phyloP scores from a whole-genome alignment of 2,113 vertebrate species.

The Corythoichthys haematopterus region DNA sequence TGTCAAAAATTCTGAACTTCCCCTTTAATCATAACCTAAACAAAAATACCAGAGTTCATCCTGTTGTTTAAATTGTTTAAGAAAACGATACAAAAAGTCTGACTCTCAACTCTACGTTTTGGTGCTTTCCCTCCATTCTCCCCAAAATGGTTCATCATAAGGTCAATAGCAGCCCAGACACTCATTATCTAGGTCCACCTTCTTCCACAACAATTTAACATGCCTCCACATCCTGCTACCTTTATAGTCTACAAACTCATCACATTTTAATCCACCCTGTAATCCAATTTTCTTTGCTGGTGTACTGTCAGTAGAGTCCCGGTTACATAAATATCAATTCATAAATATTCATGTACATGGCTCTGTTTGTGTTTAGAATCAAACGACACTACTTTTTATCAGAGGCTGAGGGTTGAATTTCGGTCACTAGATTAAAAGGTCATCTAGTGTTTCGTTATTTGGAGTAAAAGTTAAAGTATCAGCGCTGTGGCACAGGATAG shows the following conservation, averaged over 20 bases:
- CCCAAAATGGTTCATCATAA: neutral
- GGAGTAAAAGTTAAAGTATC: conserved; percentile 13
- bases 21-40: too few relatives aligned
- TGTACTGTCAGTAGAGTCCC: neutral
- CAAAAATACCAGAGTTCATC: too few relatives aligned
- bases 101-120: neutral
- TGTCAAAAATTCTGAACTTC: too few relatives aligned
- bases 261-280: neutral
- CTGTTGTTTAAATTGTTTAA: neutral
- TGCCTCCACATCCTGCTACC: neutral
- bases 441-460: conserved; percentile 24
- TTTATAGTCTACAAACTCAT: neutral
- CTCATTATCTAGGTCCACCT: neutral
- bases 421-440: conserved; percentile 38
- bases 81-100: neutral
- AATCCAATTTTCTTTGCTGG: neutral
- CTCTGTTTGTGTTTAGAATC: neutral
- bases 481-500: conserved; percentile 11
- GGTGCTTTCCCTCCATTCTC: neutral
- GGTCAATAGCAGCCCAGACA: neutral
- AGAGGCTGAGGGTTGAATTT: neutral
- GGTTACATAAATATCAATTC: neutral
- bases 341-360: neutral
- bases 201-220: neutral
- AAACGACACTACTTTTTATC: neutral